Evolutionary conservation across 2,888 invertebrate genomes (phyloP).

Genomic region (Bimastos eiseni): DNA sequence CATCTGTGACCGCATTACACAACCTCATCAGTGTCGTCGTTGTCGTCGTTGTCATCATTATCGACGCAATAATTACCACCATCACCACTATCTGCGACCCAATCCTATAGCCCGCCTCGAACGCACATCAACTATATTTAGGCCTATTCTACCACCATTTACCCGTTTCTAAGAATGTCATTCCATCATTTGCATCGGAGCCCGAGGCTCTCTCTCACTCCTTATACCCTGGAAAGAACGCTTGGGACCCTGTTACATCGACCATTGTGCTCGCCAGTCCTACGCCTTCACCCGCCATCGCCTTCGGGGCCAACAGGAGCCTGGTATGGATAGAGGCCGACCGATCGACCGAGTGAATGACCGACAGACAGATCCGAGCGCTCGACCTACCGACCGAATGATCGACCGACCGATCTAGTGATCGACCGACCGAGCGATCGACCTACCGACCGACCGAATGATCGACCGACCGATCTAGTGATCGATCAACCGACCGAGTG

Average conservation of each 20-base stretch:
- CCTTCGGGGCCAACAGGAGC: not conserved
- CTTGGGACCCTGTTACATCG: conserved; percentile 13
- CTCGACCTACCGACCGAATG: no score
- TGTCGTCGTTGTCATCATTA: not conserved
- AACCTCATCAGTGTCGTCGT: not conserved
- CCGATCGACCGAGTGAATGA: no score
- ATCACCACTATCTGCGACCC: not conserved
- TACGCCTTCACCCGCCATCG: not conserved
- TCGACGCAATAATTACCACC: not conserved
- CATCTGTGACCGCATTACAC: not conserved
- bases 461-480: no score
- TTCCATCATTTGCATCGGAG: not conserved
- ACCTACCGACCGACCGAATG: no score
- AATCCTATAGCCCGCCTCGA: not conserved
- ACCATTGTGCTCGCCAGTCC: not conserved
- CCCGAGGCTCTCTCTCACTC: not conserved
- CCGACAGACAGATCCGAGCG: no score
- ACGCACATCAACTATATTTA: not conserved
- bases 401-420: no score
- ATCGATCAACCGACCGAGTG: no score
- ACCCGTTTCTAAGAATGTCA: conserved; percentile 1
- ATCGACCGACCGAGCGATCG: no score
- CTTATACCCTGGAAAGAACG: not conserved
- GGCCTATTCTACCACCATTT: not conserved
- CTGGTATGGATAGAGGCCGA: not conserved